phyloP scores from a whole-genome alignment of 1,140 invertebrate genomes.

The Drosophila paulistorum region DNA sequence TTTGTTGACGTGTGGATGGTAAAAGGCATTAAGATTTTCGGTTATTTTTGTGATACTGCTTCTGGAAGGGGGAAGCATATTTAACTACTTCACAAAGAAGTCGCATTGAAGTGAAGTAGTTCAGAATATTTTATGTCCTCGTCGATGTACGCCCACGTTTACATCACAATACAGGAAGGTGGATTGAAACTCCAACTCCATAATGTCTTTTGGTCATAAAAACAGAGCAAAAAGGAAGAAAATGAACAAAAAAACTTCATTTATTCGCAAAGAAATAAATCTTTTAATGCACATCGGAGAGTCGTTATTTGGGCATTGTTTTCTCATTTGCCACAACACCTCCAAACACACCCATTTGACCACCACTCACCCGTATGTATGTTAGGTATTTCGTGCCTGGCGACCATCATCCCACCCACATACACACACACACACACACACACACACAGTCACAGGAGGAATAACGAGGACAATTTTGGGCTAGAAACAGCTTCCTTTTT shows the following conservation, averaged over 20 bases:
- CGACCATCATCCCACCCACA: conserved; percentile 30
- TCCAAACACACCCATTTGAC: conserved; percentile 37
- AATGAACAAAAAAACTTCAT: conserved; percentile 62
- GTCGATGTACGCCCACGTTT: conserved; percentile 23
- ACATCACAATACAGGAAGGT: conserved; percentile 31
- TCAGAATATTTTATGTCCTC: conserved; percentile 41
- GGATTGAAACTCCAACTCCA: background rate
- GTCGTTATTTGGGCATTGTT: conserved; percentile 81
- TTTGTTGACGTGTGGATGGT: conserved; percentile 58
- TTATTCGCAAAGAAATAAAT: conserved; percentile 81
- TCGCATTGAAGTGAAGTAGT: background rate
- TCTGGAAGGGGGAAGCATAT: background rate
- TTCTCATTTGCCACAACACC: conserved; percentile 79
- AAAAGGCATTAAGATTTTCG: conserved; percentile 52
- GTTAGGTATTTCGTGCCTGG: conserved; percentile 53
- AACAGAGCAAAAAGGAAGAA: conserved; percentile 41
- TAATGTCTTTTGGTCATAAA: conserved; percentile 7
- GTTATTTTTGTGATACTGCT: background rate
- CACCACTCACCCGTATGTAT: conserved; percentile 25
- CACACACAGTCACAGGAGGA: background rate
- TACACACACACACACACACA: no score
- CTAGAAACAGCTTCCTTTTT: conserved; percentile 19
- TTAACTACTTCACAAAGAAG: conserved; percentile 34
- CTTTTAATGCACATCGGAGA: conserved; percentile 81
- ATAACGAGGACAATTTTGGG: conserved; percentile 47